Base-by-base conservation (phyloP, 2,888 invertebrate genomes). In the Tetramorium bicarinatum region DNA sequence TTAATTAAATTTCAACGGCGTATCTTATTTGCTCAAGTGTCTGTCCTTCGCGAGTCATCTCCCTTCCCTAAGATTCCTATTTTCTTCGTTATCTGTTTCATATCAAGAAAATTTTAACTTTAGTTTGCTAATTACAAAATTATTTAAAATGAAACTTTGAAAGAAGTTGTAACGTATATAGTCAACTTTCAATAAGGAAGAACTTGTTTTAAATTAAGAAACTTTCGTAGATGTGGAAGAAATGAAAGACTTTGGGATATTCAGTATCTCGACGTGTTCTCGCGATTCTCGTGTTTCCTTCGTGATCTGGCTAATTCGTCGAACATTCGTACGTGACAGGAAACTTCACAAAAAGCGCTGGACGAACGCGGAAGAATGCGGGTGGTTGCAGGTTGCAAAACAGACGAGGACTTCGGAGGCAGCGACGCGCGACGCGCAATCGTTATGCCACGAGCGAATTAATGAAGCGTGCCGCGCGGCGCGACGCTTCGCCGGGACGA, bases 401-500 rank as follows among this genome's bases (percentile, higher is more conserved):
- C 29, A 67, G 29, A 66, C 34, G 75, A 21, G 56, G 76, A 79
- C 62, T 34, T 71, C 44, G 29, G 47, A 79, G 59, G 62, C 82
- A 82, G 41, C 80, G 77, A 67, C 69, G 74, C 88, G 84, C 81
- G 81, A 87, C 77, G 64, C 80, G 66, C 66, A 21, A 85, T 87
- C 83, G 83, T 74, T 79, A 61, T 67, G 41, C 72, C 59, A 76
- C 67, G 25, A 61, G 54, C 54, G 56, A 79, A 86, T 82, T 88
- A 88, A 88, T 86, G 88, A 88, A 87, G 74, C 88, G 69, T 83
- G 59, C 49, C 11, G 25, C 41, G 71, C 80, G 64, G n/a, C 34
- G 6, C 38, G 67, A 34, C 66, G 72, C 29, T 49, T 47, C 74
- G 66, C 41, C 56, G 6, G 44, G 59, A 59, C 74, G 74, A 74